Base-by-base conservation (phyloP, 2,888 invertebrate genomes). In the Drosophila neutralis region DNA sequence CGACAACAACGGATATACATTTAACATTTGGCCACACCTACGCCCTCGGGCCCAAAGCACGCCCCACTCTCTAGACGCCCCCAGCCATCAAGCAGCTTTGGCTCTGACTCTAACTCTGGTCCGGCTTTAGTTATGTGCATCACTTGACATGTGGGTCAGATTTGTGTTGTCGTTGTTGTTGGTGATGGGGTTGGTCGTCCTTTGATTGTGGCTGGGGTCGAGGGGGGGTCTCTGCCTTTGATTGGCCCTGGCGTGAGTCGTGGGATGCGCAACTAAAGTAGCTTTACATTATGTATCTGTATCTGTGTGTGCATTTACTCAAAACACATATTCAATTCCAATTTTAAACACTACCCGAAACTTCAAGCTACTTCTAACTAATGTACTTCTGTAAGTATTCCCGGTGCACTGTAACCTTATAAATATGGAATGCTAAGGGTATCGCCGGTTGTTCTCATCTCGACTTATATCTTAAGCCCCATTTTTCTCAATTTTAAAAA, bases 1-100 rank as follows among this genome's bases (percentile, higher is more conserved):
- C 40, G 42, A 69, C 48, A 40, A 66, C 65, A 63, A 60, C 72
- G 64, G 24, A 60, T 67, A 67, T 45, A 68, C 68, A 76, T 75
- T 80, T 79, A 83, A 75, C 87, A 81, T 65, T 85, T 85, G 76
- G 89, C 89, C 85, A 85, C 85, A 77, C 85, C 85, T 79, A 83
- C 88, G 73, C 73, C 78, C 71, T 69, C 58, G 61, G 70, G 38
- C 24, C 36, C 57, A 54, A 40, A 58, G n/a, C 45, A 45, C 45
- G 8, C 53, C 69, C 18, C 36, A 24, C 62, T 5, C 52, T 4
- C 59, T 29, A 29, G 40, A 33, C 33, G 62, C n/a, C 66, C 21
- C 51, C n/a, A 57, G 49, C 60, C 58, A 57, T 48, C 66, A 72
- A 59, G 54, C 74, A 70, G 72, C 69, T 57, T 11, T 48, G 69